Conservation (phyloP, 2,888 invertebrate genomes). For the Eupithecia centaureata region DNA sequence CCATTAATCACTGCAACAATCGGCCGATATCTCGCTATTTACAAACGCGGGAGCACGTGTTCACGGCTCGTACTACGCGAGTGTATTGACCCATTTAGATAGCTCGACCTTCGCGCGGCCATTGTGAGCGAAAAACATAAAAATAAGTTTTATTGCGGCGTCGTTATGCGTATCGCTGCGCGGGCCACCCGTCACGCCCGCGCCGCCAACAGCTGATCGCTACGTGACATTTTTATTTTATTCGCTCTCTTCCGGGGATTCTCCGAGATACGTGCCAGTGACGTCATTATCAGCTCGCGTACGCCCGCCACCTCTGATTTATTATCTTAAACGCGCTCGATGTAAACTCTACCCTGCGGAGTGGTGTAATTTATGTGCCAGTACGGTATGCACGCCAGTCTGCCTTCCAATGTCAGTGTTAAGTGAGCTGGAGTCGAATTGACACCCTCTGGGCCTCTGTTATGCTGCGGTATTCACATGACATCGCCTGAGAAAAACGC, state of each 20-base stretch:
- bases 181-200: slow-evolving; percentile 70
- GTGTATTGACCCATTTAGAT: slow-evolving; percentile 85
- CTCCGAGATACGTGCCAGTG: slow-evolving; percentile 82
- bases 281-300: slow-evolving; percentile 79
- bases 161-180: slow-evolving; percentile 82
- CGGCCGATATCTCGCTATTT: slow-evolving; percentile 85
- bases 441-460: slow-evolving; percentile 47
- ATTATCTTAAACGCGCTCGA: slow-evolving; percentile 71
- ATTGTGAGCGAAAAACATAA: slow-evolving; percentile 85
- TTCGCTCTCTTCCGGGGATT: slow-evolving; percentile 83
- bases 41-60: slow-evolving; percentile 84
- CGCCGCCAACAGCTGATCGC: slow-evolving; percentile 82
- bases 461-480: slow-evolving; percentile 21
- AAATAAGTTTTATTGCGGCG: slow-evolving; percentile 84
- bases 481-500: slow-evolving; percentile 21
- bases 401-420: slow-evolving; percentile 62
- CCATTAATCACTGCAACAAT: slow-evolving; percentile 85
- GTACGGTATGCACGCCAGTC: slow-evolving; percentile 48
- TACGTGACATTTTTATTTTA: slow-evolving; percentile 85
- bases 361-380: slow-evolving; percentile 66
- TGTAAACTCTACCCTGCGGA: slow-evolving; percentile 61
- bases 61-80: slow-evolving; percentile 81
- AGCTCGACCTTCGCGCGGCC: slow-evolving; percentile 84
- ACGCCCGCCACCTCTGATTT: slow-evolving; percentile 74
- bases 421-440: slow-evolving; percentile 52